Evolutionary conservation across 2,888 invertebrate genomes (phyloP).

Genomic region (Drosophila anomelani): DNA sequence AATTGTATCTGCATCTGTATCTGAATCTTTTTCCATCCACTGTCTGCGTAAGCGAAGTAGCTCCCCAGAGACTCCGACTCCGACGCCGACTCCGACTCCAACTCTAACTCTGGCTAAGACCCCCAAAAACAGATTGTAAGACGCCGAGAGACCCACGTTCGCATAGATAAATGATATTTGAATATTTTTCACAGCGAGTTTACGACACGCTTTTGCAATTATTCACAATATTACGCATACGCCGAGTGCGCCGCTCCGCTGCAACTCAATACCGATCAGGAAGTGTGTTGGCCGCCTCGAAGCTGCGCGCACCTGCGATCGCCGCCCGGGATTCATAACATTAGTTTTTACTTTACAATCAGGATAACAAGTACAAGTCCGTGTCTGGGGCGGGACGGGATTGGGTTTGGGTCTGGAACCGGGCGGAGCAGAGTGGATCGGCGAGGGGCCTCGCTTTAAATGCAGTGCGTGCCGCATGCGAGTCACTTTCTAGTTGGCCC

Average conservation of each 20-base stretch:
- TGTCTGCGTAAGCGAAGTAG: constrained; percentile 66
- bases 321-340: constrained; percentile 47
- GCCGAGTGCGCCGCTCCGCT: constrained; percentile 33
- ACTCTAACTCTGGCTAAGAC: neutral
- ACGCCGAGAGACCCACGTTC: constrained; percentile 33
- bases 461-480: constrained; percentile 71
- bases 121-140: constrained; percentile 31
- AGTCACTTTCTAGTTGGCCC: constrained; percentile 75
- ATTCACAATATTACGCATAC: constrained; percentile 77
- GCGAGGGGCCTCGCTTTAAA: constrained; percentile 5
- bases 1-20: constrained; percentile 30
- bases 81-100: neutral
- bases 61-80: constrained; percentile 1
- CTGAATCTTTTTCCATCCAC: constrained; percentile 25
- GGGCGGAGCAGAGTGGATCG: constrained; percentile 1
- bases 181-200: constrained; percentile 53
- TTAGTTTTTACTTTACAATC: constrained; percentile 61
- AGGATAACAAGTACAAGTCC: constrained; percentile 69
- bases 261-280: constrained; percentile 64
- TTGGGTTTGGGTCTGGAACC: constrained; percentile 8
- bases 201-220: constrained; percentile 76
- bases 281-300: constrained; percentile 61
- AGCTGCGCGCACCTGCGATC: constrained; percentile 62
- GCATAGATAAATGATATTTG: constrained; percentile 56
- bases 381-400: constrained; percentile 40